Percentiles rank a stretch among this genome's conserved stretches.
These are phyloP conservation scores for Heliconius hermathena DNA, from an alignment of 1,140 invertebrate species.

Conservation along the genomic window DNA sequence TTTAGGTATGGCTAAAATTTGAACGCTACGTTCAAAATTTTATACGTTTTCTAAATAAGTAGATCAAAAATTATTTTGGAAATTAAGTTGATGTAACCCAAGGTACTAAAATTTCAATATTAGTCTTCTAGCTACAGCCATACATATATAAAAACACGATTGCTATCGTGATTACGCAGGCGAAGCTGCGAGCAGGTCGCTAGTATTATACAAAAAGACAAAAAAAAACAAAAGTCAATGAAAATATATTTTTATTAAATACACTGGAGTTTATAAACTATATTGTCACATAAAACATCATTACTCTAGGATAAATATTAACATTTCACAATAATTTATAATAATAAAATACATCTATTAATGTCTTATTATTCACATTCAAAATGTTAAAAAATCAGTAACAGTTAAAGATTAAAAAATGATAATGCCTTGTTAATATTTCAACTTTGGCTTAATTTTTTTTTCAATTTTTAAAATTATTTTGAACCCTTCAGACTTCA, in stretches of 20 bases:
- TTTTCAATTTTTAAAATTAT: not conserved
- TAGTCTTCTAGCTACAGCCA: no score
- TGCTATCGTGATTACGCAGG: no score
- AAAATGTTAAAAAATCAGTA: conserved; percentile 5
- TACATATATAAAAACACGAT: no score
- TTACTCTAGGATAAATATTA: conserved; percentile 30
- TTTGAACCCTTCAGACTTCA: conserved; percentile 2
- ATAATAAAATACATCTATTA: conserved; percentile 36
- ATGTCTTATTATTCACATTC: conserved; percentile 6
- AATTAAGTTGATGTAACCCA: no score
- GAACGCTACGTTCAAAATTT: no score
- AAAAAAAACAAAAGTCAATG: conserved; percentile 29
- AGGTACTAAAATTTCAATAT: no score
- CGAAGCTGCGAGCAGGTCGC: no score
- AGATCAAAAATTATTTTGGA: no score
- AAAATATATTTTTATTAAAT: conserved; percentile 46
- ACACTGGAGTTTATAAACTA: conserved; percentile 45
- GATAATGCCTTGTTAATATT: conserved; percentile 11
- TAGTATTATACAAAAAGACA: no score
- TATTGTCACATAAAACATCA: conserved; percentile 49
- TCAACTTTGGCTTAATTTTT: not conserved
- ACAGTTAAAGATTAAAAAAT: conserved; percentile 9
- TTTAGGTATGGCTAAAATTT: no score
- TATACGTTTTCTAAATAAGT: no score
- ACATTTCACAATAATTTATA: conserved; percentile 37